Base-by-base conservation (phyloP, 2,797 vertebrate species). In the Chiroxiphia lanceolata region DNA sequence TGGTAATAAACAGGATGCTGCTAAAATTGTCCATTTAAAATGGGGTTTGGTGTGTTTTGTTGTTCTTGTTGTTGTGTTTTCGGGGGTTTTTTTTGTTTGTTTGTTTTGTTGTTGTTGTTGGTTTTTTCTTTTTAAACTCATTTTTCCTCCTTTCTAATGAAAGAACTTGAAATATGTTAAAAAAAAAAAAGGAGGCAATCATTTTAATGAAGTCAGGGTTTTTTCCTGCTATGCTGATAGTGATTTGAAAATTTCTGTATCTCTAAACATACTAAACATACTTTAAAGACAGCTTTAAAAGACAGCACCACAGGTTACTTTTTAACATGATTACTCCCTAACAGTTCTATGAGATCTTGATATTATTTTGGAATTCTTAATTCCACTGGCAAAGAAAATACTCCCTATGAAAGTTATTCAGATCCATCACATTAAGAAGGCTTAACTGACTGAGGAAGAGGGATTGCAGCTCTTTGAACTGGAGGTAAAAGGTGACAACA, bases 1-100 rank as follows among this genome's bases (percentile, higher is more conserved):
- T 79, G 54, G 83, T 93, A 42, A 53, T 72, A 81, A 95, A 94
- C 86, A 96, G 90, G 90, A 93, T 89, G 54, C 50, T 72, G 34
- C 42, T 75, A 6, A 54, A 71, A 69, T 53, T 71, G 54, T 59
- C 38, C 7, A 56, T 56, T 82, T 61, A 54, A 87, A 76, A n/a
- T 40, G 31, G 2, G 19, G 5, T 34, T 60, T 54, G 29, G 16
- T 38, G 25, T 38, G 57, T 13, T 60, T 60, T 60, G 16, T 26
- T 59, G 56, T 13, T 13, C 4, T 38, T 42, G 14, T 63, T 42
- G 13, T 63, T 61, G 57, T 16, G 34, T 10, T 26, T 57, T 42
- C 42, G 42, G 6, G 7, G 53, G 19, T 7, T 56, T 34, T 54
- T 8, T 56, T 22, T n/a, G 31, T n/a, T n/a, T 27, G 15, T 50